Base-by-base conservation (phyloP, 2,888 invertebrate genomes). In the Lymantria dispar region DNA sequence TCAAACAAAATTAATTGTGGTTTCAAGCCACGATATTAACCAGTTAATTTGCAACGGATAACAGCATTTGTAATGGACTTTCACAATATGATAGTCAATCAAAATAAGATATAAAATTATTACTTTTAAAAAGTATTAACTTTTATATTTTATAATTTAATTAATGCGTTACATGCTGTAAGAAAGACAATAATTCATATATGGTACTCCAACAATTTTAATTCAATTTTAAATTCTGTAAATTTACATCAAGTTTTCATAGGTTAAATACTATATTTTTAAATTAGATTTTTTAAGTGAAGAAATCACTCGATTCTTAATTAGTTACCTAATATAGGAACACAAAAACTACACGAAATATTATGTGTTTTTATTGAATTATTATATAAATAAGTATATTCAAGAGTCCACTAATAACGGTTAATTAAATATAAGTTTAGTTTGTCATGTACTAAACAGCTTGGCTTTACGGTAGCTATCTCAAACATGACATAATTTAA, bases 401-500 rank as follows among this genome's bases (percentile, higher is more conserved):
- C 55, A 59, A 61, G 58, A 73, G 67, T 71, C 73, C 67, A 67
- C 69, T 67, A 69, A 57, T 69, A 67, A 10, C 3, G 33, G 57
- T 65, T 66, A 61, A 45, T 63, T 59, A 65, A 61, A 41, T 56
- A 44, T 50, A 22, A 22, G 63, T 78, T 74, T 76, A 76, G 75
- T 71, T 74, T 60, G 78, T 78, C 76, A 78, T 78, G 78, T 76
- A 62, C 75, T 75, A 78, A 77, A 73, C 69, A 43, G 31, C 39
- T 43, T 50, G 60, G 65, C 61, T 56, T 62, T 45, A 70, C 54
- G 71, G 72, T 78, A 76, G 74, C 76, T 78, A 73, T 76, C 70
- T 72, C 70, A 62, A 72, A 76, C 74, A 76, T 79, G 79, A 76
- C 79, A 75, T 74, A 74, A 58, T 60, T 76, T 72, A 75, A 72